Base-by-base conservation (phyloP, 2,888 invertebrate genomes). In the Coleophora flavipennella region DNA sequence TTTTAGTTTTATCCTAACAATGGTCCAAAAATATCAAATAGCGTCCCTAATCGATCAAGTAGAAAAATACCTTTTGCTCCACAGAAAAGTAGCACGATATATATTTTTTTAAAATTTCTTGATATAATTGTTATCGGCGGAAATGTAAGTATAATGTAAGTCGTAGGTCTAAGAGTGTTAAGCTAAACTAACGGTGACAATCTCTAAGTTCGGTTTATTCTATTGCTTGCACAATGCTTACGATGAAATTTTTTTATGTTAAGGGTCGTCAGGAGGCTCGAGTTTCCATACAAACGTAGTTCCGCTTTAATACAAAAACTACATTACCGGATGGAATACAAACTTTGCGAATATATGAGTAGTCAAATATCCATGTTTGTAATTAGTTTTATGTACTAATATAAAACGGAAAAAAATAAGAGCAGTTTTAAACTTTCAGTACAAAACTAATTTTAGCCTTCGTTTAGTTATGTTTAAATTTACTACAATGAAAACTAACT, bases 11-110 rank as follows among this genome's bases (percentile, higher is more conserved):
- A 74, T 73, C 78, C 72, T 78, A 81, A 84, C 80, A 84, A 78
- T 83, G 81, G 81, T 84, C 83, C 84, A 84, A 83, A 84, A 84
- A 83, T 84, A 84, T 81, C 80, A 80, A 80, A 73, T 73, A 77
- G 76, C 79, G 62, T 74, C 78, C 78, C 81, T 81, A 78, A 74
- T 80, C 75, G 76, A 80, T 73, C 77, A 67, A 77, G 79, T 84
- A 84, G 80, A 84, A 84, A 84, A 84, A 84, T 84, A 84, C 74
- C 68, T 78, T 70, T 75, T 65, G 70, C 74, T 67, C 72, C 79
- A 71, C 75, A 67, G 70, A 77, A 69, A 62, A 68, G 71, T 77
- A 77, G 67, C 72, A 62, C 67, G 62, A 67, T 70, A 62, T 62
- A 63, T 56, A 50, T 45, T 51, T 61, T 56, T 56, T 53, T 51